These are phyloP conservation scores for Spatulosminthurus flaviceps DNA, from an alignment of 2,888 invertebrate species.

Conservation along the genomic window DNA sequence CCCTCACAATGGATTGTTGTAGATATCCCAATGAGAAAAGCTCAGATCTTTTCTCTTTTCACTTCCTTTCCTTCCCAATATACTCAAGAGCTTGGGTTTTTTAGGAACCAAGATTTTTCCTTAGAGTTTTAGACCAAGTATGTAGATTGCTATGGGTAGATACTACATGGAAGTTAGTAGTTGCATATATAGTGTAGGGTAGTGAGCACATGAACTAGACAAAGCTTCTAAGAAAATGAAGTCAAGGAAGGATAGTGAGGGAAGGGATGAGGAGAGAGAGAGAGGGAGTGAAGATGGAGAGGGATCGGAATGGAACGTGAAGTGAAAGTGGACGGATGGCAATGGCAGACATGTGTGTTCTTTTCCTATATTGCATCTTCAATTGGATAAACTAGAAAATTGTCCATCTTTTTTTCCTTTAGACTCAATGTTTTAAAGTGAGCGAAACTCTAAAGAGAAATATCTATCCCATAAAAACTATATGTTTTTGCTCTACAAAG, in stretches of 20 bases:
- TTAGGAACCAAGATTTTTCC: no score
- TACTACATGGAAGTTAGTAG: no score
- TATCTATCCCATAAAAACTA: no score
- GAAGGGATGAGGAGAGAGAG: not conserved
- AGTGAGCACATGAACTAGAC: not conserved
- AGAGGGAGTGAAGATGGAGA: not conserved
- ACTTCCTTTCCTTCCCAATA: not conserved
- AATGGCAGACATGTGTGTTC: slow-evolving; percentile 30
- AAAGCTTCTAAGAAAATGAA: slow-evolving; percentile 10
- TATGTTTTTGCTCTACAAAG: no score
- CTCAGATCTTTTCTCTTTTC: not conserved
- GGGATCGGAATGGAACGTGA: not conserved
- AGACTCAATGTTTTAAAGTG: no score
- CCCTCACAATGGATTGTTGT: slow-evolving; percentile 31
- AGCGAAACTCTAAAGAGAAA: no score
- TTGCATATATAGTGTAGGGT: not conserved
- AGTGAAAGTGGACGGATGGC: slow-evolving; percentile 31
- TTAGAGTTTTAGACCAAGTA: no score
- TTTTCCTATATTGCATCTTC: not conserved
- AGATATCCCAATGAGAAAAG: slow-evolving; percentile 20
- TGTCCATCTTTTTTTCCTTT: no score
- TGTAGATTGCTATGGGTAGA: not conserved
- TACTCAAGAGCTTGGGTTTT: not conserved
- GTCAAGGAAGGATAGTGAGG: not conserved
- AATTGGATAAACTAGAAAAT: slow-evolving; percentile 26